Evolutionary conservation across 2,888 invertebrate genomes (phyloP).

Genomic region (Ormyrus labotus): DNA sequence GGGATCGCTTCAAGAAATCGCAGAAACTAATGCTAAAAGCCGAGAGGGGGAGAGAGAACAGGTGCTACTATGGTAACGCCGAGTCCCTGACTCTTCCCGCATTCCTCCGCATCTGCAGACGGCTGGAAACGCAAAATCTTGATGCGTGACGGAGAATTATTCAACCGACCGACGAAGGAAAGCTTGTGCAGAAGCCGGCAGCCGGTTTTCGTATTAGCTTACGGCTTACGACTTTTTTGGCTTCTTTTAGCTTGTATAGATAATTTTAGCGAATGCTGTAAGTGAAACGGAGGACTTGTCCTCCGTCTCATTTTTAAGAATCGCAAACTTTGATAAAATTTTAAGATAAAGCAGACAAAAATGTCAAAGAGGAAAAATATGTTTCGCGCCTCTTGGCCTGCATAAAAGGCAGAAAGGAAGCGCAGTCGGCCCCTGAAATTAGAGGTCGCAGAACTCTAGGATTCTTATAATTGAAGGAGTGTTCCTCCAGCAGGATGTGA

Average conservation of each 20-base stretch:
- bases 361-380: neutral
- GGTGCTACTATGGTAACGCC: neutral
- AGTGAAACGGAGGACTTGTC: too few species aligned
- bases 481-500: neutral
- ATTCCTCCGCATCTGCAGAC: slow-evolving; percentile 2
- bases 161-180: too few species aligned
- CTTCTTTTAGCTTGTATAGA: too few species aligned
- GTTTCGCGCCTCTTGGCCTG: too few species aligned
- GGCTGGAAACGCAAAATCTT: neutral
- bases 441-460: slow-evolving; percentile 59
- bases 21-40: slow-evolving; percentile 44
- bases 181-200: too few species aligned
- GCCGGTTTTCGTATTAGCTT: too few species aligned
- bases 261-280: too few species aligned
- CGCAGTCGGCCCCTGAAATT: slow-evolving; percentile 55
- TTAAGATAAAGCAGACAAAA: neutral
- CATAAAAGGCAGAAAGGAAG: neutral
- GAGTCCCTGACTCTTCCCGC: neutral
- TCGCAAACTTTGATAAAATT: neutral
- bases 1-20: slow-evolving; percentile 34
- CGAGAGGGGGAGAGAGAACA: neutral
- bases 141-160: too few species aligned
- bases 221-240: too few species aligned
- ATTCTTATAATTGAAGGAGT: slow-evolving; percentile 66
- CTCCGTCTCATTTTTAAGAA: neutral